Evolutionary conservation across 2,888 invertebrate genomes (phyloP), one percentile per base, ranked within the genome.

Genomic region (Lasioglossum zephyrum): DNA sequence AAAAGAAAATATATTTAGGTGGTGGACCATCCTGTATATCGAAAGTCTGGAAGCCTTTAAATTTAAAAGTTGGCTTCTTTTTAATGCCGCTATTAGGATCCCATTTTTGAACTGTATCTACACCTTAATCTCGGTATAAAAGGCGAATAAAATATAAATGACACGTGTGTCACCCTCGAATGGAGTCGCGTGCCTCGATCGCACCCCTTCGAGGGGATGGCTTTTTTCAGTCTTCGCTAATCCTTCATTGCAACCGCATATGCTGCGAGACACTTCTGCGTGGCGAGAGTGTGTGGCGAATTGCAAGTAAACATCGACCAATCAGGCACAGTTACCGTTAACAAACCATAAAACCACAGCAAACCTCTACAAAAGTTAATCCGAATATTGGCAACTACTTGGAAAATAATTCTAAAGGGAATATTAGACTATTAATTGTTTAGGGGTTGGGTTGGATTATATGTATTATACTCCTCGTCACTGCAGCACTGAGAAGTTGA

Each of bases 91-190:
- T 73, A 89, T 84, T 90, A 88, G 78, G 41, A 85, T 73, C 73
- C 49, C 60, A 44, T 63, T 69, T 88, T 85, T 72, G 26, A 82
- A 73, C 81, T 84, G 83, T 83, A 87, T 90, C 84, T 79, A n/a
- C 81, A 79, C 82, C 73, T 84, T 84, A 81, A 90, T 90, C 90
- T 87, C 66, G 26, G 63, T 76, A 90, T 90, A 90, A 90, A 90
- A 78, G 76, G 87, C 88, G 31, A 31, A 31, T 31, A 31, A 31
- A 31, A 76, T 82, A 88, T 81, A 87, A 89, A 81, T 31, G 87
- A 69, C 89, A 90, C 89, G 89, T 90, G 89, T 75, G 31, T 66
- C 60, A 78, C 63, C 81, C 85, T 80, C 66, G 81, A 84, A 85
- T 69, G 63, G 44, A 72, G 90, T 77, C 90, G 73, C 90, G 92